phyloP scores from a whole-genome alignment of 1,140 invertebrate species.

The Papilio dardanus region DNA sequence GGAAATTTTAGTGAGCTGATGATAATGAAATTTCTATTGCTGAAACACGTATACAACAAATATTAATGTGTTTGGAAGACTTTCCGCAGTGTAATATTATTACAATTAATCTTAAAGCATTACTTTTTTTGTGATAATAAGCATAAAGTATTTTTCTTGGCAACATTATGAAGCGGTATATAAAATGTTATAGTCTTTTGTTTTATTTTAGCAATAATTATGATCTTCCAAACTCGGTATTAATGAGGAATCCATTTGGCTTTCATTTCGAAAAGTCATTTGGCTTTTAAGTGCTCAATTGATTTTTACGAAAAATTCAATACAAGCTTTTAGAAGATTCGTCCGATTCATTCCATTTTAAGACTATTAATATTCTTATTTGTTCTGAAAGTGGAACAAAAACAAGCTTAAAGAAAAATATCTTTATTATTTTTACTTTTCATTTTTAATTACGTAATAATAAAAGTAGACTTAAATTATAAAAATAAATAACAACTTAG shows the following conservation, averaged over 20 bases:
- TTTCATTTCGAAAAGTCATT: conserved; percentile 57
- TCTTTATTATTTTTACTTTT: background rate
- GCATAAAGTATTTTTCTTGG: background rate
- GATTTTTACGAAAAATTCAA: conserved; percentile 55
- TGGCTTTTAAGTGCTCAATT: conserved; percentile 67
- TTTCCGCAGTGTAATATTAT: too few relatives aligned
- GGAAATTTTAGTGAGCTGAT: too few relatives aligned
- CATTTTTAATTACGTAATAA: background rate
- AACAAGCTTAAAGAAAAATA: background rate
- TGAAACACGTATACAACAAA: too few relatives aligned
- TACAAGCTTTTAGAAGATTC: conserved; percentile 22
- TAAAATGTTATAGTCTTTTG: too few relatives aligned
- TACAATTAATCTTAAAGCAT: too few relatives aligned
- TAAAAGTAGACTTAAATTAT: background rate
- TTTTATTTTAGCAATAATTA: conserved; percentile 17
- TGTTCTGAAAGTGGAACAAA: conserved; percentile 1
- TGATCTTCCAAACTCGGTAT: conserved; percentile 39
- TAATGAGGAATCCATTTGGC: conserved; percentile 63
- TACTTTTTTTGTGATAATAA: too few relatives aligned
- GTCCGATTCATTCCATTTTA: conserved; percentile 11
- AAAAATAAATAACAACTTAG: conserved; percentile 11
- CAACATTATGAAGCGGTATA: too few relatives aligned
- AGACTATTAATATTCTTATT: conserved; percentile 48
- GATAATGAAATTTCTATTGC: too few relatives aligned
- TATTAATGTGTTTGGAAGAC: too few relatives aligned